Percentiles rank a stretch among this genome's conserved stretches.
These are phyloP conservation scores for Graphium colonna DNA, from an alignment of 2,888 invertebrate species.

Conservation along the genomic window DNA sequence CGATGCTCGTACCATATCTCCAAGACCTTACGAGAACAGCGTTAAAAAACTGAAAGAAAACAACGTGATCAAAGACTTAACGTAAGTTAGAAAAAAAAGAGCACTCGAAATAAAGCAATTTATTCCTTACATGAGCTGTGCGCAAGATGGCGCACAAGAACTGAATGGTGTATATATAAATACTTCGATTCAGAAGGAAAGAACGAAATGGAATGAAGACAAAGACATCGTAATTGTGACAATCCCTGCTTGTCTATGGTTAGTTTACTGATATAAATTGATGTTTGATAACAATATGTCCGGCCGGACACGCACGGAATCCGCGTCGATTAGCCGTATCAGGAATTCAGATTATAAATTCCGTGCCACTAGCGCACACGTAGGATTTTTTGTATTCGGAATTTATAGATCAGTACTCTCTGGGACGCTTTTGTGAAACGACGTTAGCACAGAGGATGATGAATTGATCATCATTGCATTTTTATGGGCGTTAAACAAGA, in stretches of 20 bases:
- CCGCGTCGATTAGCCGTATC: too few species aligned
- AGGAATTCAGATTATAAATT: too few species aligned
- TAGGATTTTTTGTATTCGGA: too few species aligned
- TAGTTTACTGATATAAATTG: too few species aligned
- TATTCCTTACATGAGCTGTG: constrained; percentile 1
- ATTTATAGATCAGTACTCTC: too few species aligned
- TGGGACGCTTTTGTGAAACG: too few species aligned
- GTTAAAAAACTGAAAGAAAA: constrained; percentile 8
- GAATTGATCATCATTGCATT: too few species aligned
- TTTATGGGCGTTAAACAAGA: too few species aligned
- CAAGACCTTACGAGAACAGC: constrained; percentile 2
- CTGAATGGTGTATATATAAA: background rate
- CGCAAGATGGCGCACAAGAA: constrained; percentile 18
- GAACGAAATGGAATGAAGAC: background rate
- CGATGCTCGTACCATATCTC: constrained; percentile 32
- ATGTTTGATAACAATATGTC: too few species aligned
- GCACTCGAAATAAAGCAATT: background rate
- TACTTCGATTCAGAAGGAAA: background rate
- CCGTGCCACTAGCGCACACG: too few species aligned
- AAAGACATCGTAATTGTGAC: background rate
- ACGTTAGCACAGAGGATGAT: too few species aligned
- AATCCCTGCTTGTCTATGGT: background rate
- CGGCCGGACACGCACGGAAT: too few species aligned
- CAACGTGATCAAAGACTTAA: background rate
- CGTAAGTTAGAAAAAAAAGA: background rate